Percentiles rank a stretch among this genome's conserved stretches.
phyloP scores from a whole-genome alignment of 2,797 vertebrate genomes.

The Myotis daubentonii region DNA sequence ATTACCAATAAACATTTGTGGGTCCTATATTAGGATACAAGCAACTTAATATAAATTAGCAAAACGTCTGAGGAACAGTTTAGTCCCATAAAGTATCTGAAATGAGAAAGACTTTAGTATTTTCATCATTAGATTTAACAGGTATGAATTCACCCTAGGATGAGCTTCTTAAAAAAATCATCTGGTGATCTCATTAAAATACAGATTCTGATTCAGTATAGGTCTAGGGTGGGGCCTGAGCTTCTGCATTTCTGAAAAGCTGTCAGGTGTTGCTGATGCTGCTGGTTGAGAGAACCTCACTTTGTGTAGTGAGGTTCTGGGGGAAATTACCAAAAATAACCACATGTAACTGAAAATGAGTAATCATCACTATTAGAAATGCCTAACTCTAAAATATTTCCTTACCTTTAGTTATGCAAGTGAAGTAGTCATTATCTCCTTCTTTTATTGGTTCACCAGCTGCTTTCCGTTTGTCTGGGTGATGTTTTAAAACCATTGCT shows the following conservation, averaged over 20 bases:
- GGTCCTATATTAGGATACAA: background rate
- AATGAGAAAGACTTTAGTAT: background rate
- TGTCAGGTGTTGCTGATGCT: background rate
- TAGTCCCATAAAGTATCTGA: background rate
- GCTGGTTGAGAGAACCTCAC: background rate
- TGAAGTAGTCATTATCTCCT: constrained; percentile 97
- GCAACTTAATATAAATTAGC: constrained; percentile 35
- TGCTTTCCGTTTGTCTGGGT: constrained; percentile 99
- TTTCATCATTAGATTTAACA: background rate
- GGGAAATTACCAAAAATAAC: constrained; percentile 27
- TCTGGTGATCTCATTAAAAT: background rate
- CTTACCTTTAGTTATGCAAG: constrained; percentile 91
- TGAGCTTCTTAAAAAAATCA: background rate
- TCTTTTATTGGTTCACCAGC: constrained; percentile 97
- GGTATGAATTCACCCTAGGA: background rate
- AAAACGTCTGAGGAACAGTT: background rate
- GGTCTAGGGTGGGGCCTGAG: background rate
- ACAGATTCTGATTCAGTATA: background rate
- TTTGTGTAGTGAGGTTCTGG: background rate
- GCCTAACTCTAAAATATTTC: background rate
- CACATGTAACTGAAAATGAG: background rate
- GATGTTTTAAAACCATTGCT: constrained; percentile 98
- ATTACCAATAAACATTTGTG: background rate
- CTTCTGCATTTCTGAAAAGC: background rate
- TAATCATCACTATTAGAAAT: constrained; percentile 10